These are phyloP conservation scores for Eurosta solidaginis DNA, from an alignment of 1,140 invertebrate genomes.

Conservation along the genomic window DNA sequence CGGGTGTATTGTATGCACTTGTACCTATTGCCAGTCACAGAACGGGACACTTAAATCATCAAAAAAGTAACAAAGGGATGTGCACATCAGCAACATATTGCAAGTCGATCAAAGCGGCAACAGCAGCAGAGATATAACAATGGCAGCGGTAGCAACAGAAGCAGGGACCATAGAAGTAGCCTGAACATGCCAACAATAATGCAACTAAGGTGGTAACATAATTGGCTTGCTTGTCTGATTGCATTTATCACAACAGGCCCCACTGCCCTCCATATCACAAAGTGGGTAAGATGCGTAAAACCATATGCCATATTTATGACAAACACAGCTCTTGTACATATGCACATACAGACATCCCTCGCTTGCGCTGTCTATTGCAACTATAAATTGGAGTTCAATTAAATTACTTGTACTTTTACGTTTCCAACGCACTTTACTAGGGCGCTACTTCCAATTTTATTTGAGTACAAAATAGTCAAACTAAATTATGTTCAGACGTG, in stretches of 20 bases:
- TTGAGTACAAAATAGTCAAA: conserved; percentile 35
- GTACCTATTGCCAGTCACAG: neutral
- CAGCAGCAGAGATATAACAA: too few species aligned
- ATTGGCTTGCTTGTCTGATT: neutral
- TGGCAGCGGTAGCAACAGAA: neutral
- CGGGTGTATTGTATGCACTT: neutral
- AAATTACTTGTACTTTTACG: conserved; percentile 44
- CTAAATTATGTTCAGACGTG: conserved; percentile 13
- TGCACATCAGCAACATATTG: neutral
- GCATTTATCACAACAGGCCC: neutral
- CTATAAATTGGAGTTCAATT: conserved; percentile 57
- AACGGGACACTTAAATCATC: conserved; percentile 9
- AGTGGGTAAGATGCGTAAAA: neutral
- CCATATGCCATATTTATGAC: neutral
- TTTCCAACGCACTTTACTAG: conserved; percentile 38
- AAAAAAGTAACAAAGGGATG: neutral
- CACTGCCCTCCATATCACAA: neutral
- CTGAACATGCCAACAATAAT: conserved; percentile 2
- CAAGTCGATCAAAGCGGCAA: neutral
- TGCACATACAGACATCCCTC: conserved; percentile 33
- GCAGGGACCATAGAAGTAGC: neutral
- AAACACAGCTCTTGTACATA: neutral
- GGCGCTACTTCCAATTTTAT: conserved; percentile 46
- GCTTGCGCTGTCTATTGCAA: conserved; percentile 40
- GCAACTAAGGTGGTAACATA: neutral